Percentiles rank a stretch among this genome's conserved stretches.
Conservation (phyloP, 2,797 vertebrate genomes). For the Carcharodon carcharias region DNA sequence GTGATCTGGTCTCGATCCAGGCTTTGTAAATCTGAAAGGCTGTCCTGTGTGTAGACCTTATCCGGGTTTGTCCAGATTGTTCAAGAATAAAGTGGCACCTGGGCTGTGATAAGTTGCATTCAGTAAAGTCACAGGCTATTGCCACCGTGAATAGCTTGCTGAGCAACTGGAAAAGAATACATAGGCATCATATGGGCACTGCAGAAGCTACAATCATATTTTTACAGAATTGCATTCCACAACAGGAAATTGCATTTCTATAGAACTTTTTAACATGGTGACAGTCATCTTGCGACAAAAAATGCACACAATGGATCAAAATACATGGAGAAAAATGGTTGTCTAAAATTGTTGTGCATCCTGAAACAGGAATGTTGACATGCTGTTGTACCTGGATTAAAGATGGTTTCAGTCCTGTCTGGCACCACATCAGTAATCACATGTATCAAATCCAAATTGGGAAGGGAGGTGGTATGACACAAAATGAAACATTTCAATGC, state of each 20-base stretch:
- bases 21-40: neutral
- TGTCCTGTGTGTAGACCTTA: neutral
- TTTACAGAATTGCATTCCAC: neutral
- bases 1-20: neutral
- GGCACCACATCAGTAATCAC: neutral
- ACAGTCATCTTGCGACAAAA: neutral
- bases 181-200: neutral
- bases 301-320: neutral
- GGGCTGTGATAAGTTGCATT: neutral
- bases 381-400: neutral
- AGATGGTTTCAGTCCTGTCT: neutral
- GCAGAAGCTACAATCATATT: neutral
- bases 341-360: neutral
- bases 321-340: neutral
- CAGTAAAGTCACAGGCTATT: neutral
- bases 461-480: neutral
- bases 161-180: neutral
- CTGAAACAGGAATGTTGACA: neutral
- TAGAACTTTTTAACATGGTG: neutral
- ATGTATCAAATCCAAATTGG: neutral
- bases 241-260: neutral
- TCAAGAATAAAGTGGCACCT: neutral
- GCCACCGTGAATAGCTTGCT: neutral
- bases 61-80: neutral
- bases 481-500: neutral